Evolutionary conservation across 1,140 invertebrate species (phyloP), one percentile per base, ranked within the genome.

Genomic region (Leguminivora glycinivorella): DNA sequence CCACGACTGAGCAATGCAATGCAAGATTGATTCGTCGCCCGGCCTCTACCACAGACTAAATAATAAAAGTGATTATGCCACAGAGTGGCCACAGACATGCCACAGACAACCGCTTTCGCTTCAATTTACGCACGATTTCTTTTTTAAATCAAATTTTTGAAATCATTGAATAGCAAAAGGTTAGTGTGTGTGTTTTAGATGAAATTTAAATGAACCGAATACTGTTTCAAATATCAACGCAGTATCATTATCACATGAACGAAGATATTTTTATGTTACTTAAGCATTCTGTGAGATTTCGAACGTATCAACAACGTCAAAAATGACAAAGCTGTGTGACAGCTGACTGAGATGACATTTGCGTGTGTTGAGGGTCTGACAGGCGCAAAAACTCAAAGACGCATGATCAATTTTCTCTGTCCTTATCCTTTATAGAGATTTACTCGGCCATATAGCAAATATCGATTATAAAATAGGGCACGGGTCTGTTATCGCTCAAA

Each of bases 401-500:
- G 88, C 87, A 90, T 90, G 88, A 88, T 89, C 85, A 87, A 81
- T 56, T 66, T 70, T 70, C 56, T 70, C 25, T 70, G 26, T 63
- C 69, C 69, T 43, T 70, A 60, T 70, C 56, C 31, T 70, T 70
- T 70, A 26, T 70, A 83, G 83, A 83, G 78, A 81, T 78, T 83
- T 85, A 72, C 58, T 78, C 75, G 74, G 78, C 80, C 80, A 82
- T 79, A 79, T 76, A 84, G 80, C 70, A 79, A 84, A 84, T 89
- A 89, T 90, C 80, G 86, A 90, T 89, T 90, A 89, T 78, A 87
- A 84, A 87, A 86, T 86, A 83, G 80, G 78, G 80, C 83, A 83
- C 82, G 82, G 86, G 78, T 81, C 75, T 70, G 70, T 76, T 73
- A 75, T 72, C 70, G 68, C 66, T 73, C 79, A 89, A 83, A 86